These are phyloP conservation scores for Stichopus chloronotus DNA, from an alignment of 35 echinoderm and acorn worm species.

Conservation along the genomic window DNA sequence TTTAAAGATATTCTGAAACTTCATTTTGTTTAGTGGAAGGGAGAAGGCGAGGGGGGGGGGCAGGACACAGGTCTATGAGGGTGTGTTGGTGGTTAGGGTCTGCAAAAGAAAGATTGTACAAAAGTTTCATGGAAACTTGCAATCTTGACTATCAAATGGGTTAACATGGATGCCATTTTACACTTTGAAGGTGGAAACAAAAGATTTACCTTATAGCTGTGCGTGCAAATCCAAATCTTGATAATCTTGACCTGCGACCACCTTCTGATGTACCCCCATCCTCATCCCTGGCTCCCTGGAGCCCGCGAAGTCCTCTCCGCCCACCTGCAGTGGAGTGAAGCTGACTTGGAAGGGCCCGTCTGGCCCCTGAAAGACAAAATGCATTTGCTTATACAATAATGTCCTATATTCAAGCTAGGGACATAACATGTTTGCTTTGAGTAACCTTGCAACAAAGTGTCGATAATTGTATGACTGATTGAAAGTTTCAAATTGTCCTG, in stretches of 20 bases:
- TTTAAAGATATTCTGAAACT: too few relatives aligned
- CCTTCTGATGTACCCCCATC: neutral
- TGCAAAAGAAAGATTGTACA: too few relatives aligned
- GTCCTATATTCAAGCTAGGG: neutral
- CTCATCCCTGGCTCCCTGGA: constrained; percentile 1
- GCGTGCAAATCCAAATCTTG: constrained; percentile 49
- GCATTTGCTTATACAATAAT: neutral
- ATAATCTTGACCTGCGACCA: constrained; percentile 12
- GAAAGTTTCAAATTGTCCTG: too few relatives aligned
- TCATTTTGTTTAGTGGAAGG: too few relatives aligned
- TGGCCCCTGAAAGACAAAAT: constrained; percentile 28
- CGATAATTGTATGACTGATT: too few relatives aligned
- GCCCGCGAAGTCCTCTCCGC: neutral
- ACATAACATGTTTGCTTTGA: neutral
- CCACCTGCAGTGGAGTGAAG: constrained; percentile 8
- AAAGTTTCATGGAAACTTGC: too few relatives aligned
- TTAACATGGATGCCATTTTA: too few relatives aligned
- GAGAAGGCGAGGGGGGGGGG: too few relatives aligned
- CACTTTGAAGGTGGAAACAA: too few relatives aligned
- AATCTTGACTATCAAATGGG: too few relatives aligned
- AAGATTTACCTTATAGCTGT: constrained; percentile 18
- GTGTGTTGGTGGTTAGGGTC: too few relatives aligned
- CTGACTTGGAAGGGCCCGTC: constrained; percentile 39
- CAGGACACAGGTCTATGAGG: too few relatives aligned
- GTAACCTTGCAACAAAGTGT: neutral